phyloP scores from a whole-genome alignment of 2,113 vertebrate genomes.

The Columba janthina region DNA sequence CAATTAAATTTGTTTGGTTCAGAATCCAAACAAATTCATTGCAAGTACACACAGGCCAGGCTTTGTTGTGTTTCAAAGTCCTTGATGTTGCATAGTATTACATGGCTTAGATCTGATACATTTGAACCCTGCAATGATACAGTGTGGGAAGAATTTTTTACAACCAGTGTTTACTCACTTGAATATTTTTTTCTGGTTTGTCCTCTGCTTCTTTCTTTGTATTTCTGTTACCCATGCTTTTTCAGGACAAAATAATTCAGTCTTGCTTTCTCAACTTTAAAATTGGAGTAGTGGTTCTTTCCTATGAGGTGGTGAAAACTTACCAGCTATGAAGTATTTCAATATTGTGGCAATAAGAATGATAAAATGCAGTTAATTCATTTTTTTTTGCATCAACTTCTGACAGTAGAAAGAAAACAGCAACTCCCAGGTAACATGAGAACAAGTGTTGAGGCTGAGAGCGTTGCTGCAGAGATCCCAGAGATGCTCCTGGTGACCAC shows the following conservation, averaged over 20 bases:
- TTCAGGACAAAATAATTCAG: not conserved
- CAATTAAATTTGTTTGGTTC: not conserved
- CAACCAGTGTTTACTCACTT: not conserved
- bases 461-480: accelerated
- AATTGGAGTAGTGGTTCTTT: not conserved
- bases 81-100: accelerated
- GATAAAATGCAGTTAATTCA: not conserved
- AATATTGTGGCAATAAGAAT: not conserved
- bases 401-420: not conserved
- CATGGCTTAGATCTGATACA: not conserved
- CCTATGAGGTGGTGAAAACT: accelerated
- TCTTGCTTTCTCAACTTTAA: not conserved
- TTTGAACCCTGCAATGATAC: not conserved
- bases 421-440: not conserved
- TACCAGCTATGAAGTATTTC: not conserved
- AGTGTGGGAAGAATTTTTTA: not conserved
- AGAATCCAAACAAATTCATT: not conserved
- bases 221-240: not conserved
- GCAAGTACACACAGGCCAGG: not conserved
- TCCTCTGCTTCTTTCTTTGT: not conserved
- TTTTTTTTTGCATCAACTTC: not conserved
- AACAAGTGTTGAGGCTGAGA: accelerated
- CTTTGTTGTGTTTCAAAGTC: not conserved
- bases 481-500: not conserved
- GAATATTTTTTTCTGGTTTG: not conserved